Evolutionary conservation across 2,113 vertebrate genomes (phyloP).

Genomic region (Paradisaea rubra): DNA sequence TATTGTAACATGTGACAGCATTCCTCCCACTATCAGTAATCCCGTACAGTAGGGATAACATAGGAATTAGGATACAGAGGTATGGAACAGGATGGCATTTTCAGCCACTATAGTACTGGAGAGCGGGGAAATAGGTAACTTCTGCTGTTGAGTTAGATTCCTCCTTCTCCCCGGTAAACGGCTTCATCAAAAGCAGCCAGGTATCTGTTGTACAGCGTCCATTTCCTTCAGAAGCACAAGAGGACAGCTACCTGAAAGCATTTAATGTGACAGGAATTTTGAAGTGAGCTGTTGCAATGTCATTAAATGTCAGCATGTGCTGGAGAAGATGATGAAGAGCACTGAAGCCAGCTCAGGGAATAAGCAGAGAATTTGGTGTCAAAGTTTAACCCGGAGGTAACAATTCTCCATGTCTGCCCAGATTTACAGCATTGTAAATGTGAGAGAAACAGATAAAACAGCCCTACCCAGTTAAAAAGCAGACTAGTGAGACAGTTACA

Average conservation of each 20-base stretch:
- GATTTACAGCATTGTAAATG: neutral
- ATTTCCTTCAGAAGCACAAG: neutral
- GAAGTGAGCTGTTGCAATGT: neutral
- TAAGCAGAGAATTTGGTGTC: neutral
- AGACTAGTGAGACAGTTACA: slow-evolving; percentile 35
- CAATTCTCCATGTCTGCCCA: neutral
- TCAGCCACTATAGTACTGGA: neutral
- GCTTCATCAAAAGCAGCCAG: neutral
- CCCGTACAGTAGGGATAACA: neutral
- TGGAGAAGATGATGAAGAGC: neutral
- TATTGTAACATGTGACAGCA: neutral
- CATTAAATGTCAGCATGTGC: neutral
- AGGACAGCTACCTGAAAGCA: neutral
- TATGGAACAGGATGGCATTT: neutral
- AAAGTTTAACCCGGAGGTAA: neutral
- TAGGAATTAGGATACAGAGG: neutral
- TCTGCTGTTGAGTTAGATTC: neutral
- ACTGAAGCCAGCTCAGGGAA: neutral
- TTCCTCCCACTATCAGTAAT: neutral
- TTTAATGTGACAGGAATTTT: neutral
- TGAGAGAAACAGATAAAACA: neutral
- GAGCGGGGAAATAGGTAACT: neutral
- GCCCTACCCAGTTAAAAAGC: neutral
- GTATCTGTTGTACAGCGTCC: neutral
- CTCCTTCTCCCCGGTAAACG: neutral